These are phyloP conservation scores for Caenorhabditis sp. DNA, from an alignment of 2,888 invertebrate genomes.

Conservation along the genomic window DNA sequence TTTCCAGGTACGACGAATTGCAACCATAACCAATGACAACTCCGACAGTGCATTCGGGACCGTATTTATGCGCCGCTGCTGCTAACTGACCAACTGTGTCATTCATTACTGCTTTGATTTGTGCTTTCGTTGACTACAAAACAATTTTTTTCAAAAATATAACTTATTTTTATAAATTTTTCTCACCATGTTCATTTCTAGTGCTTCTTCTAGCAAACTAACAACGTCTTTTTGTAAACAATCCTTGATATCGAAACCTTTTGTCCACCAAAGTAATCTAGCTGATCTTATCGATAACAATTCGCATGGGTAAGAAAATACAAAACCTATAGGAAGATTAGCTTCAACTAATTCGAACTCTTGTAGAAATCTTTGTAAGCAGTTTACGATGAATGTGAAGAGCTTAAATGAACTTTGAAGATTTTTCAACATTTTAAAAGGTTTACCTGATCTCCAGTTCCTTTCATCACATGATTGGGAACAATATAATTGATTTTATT, in stretches of 20 bases:
- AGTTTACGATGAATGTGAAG: constrained; percentile 71
- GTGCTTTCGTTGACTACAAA: constrained; percentile 68
- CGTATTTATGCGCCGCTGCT: constrained; percentile 68
- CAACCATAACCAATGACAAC: constrained; percentile 71
- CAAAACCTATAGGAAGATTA: constrained; percentile 70
- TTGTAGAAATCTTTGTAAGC: constrained; percentile 68
- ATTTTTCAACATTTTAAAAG: not conserved
- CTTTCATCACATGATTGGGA: constrained; percentile 69
- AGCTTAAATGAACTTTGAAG: constrained; percentile 53
- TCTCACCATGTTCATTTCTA: constrained; percentile 69
- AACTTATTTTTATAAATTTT: constrained; percentile 1
- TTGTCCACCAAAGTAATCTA: constrained; percentile 70
- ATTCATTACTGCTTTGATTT: constrained; percentile 71
- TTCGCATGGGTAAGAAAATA: constrained; percentile 71
- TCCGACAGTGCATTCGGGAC: constrained; percentile 67
- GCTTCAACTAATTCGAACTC: constrained; percentile 68
- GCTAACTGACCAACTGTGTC: constrained; percentile 71
- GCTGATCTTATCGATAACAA: constrained; percentile 70
- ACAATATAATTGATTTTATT: constrained; percentile 69
- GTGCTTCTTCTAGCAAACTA: constrained; percentile 67
- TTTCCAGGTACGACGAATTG: constrained; percentile 70
- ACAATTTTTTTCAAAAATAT: constrained; percentile 1
- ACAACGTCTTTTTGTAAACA: constrained; percentile 71
- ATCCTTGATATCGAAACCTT: constrained; percentile 71
- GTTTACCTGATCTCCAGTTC: constrained; percentile 70